These are phyloP conservation scores for Polia nebulosa DNA, from an alignment of 2,888 invertebrate species.

Conservation along the genomic window DNA sequence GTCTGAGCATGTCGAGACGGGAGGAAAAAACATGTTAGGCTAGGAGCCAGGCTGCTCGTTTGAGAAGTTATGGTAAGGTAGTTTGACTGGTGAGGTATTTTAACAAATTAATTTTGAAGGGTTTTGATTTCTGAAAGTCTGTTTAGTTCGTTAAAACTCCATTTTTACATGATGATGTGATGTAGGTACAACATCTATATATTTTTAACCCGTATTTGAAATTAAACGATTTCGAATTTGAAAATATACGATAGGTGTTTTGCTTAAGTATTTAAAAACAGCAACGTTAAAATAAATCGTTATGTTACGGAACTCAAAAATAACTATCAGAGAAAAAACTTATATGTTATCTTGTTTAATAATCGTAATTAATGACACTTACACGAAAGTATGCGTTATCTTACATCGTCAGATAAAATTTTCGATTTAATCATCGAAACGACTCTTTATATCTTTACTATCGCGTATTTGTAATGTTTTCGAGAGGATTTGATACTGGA, in stretches of 20 bases:
- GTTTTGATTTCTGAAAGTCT: no score
- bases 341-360: slow-evolving; percentile 21
- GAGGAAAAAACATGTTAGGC: slow-evolving; percentile 83
- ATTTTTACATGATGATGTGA: no score
- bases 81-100: neutral
- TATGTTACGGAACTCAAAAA: neutral
- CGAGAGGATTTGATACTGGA: slow-evolving; percentile 26
- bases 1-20: slow-evolving; percentile 84
- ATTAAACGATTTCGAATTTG: no score
- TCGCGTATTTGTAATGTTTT: slow-evolving; percentile 45
- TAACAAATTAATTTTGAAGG: neutral
- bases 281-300: no score
- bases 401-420: slow-evolving; percentile 33
- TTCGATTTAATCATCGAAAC: slow-evolving; percentile 36
- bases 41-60: slow-evolving; percentile 55
- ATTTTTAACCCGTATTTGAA: no score
- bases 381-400: slow-evolving; percentile 44
- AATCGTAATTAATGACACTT: slow-evolving; percentile 45
- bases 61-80: neutral
- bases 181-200: no score
- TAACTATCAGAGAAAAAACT: slow-evolving; percentile 22
- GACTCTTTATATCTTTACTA: slow-evolving; percentile 36
- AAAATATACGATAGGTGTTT: no score
- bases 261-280: no score
- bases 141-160: no score